Conservation (phyloP, 2,113 vertebrate species). For the Mormyrus lacerda region DNA sequence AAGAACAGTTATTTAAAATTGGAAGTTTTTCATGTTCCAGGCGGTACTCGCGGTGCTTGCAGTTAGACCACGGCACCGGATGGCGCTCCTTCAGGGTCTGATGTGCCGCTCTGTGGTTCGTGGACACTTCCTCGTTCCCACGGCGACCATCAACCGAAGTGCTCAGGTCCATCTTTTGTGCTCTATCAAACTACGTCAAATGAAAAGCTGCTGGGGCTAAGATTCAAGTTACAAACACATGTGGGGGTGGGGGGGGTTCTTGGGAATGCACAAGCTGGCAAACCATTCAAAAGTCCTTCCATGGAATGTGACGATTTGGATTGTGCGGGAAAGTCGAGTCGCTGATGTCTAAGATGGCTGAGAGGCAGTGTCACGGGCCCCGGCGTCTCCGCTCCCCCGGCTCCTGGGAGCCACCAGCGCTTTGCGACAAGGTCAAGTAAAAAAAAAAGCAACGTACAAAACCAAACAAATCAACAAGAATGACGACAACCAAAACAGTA, state of each 20-base stretch:
- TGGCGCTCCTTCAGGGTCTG: background rate
- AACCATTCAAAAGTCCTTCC: conserved; percentile 56
- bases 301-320: conserved; percentile 63
- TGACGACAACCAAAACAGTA: conserved; percentile 57
- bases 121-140: background rate
- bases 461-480: conserved; percentile 44
- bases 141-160: background rate
- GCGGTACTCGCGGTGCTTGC: background rate
- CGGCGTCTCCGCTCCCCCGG: conserved; percentile 34
- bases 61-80: background rate
- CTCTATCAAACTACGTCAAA: background rate
- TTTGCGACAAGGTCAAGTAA: conserved; percentile 46
- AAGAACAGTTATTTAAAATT: background rate
- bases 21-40: background rate
- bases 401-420: conserved; percentile 40
- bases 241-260: conserved; percentile 11
- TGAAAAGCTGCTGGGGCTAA: background rate
- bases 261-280: conserved; percentile 28
- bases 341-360: conserved; percentile 39
- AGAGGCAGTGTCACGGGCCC: conserved; percentile 48
- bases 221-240: background rate
- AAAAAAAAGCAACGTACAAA: conserved; percentile 54
- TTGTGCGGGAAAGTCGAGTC: conserved; percentile 61
- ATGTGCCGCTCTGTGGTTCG: background rate
- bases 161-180: background rate